Conservation (phyloP, 2,888 invertebrate species). For the Cheiracanthium punctorium region DNA sequence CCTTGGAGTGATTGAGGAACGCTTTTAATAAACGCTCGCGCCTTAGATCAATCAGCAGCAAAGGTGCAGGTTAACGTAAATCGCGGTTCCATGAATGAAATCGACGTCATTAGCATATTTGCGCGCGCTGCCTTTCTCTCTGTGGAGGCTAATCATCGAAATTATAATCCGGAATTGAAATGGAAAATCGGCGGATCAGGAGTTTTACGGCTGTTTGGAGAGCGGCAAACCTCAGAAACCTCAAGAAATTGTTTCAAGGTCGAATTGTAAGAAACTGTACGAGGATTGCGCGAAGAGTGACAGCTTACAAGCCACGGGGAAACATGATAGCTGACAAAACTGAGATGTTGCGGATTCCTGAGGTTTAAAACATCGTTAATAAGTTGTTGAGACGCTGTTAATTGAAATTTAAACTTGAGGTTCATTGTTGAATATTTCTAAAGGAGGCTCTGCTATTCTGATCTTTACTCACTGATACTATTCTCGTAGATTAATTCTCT, state of each 20-base stretch:
- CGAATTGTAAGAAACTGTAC: background rate
- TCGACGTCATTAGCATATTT: slow-evolving; percentile 52
- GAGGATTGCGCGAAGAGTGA: background rate
- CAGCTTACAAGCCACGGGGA: background rate
- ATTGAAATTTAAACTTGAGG: background rate
- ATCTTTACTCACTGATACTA: too few species aligned
- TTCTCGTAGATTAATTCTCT: too few species aligned
- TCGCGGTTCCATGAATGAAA: slow-evolving; percentile 52
- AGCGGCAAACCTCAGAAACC: slow-evolving; percentile 26
- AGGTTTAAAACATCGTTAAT: background rate
- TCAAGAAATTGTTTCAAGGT: background rate
- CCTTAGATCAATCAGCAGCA: slow-evolving; percentile 54
- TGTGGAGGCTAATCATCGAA: slow-evolving; percentile 52
- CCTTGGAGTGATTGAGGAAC: slow-evolving; percentile 47
- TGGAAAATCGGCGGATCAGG: slow-evolving; percentile 29
- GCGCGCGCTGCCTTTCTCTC: background rate
- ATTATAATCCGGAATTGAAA: slow-evolving; percentile 55
- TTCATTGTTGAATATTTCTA: too few species aligned
- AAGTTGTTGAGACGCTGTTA: background rate
- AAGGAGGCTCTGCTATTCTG: too few species aligned
- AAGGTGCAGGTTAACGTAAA: slow-evolving; percentile 34
- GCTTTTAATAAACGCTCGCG: slow-evolving; percentile 34
- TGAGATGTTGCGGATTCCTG: background rate
- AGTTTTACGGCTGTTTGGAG: slow-evolving; percentile 44
- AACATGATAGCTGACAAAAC: background rate